Evolutionary conservation across 2,888 invertebrate species (phyloP), one percentile per base, ranked within the genome.

Genomic region (Dryobotodes eremita): DNA sequence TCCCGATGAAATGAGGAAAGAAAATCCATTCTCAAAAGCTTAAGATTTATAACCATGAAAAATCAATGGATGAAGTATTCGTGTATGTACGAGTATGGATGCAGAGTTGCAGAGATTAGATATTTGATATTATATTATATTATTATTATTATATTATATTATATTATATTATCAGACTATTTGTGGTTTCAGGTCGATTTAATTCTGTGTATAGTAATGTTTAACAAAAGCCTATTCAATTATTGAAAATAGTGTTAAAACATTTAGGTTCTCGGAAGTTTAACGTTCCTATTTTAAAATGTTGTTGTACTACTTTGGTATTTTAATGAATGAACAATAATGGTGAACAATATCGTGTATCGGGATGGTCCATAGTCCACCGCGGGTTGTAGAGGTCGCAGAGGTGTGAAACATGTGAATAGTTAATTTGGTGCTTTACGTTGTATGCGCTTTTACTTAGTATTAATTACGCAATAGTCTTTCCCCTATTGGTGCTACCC

Each of bases 361-460:
- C 36, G 50, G 76, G 71, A 79, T 68, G 76, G 72, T 77, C 74
- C 84, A 82, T 74, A 85, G 79, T 85, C 69, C 75, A 64, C 71
- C 72, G 73, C 64, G 68, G 68, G 46, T 70, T 75, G 75, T 72
- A 71, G 69, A 71, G 71, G 75, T 75, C 70, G 57, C 71, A 73
- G 78, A 75, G 36, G 70, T 68, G 71, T 86, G 80, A 71, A 79
- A 79, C 82, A 73, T 55, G 75, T 86, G 79, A 89, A 90, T 90
- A 89, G 88, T 91, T 89, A 77, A 91, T 89, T 88, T 78, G 77
- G 80, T 66, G 77, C 72, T 84, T 87, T 84, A 82, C 86, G 84
- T 82, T 77, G 88, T 83, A 81, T 80, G 75, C 75, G 78, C 66
- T 89, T 62, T 57, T n/a, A 23, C 13, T 87, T 53, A 88, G 80